A percentile compares a stretch with the other conserved stretches of the same genome.
Conservation (phyloP, 2,113 vertebrate species). For the Leptobrachium ailaonicum region DNA sequence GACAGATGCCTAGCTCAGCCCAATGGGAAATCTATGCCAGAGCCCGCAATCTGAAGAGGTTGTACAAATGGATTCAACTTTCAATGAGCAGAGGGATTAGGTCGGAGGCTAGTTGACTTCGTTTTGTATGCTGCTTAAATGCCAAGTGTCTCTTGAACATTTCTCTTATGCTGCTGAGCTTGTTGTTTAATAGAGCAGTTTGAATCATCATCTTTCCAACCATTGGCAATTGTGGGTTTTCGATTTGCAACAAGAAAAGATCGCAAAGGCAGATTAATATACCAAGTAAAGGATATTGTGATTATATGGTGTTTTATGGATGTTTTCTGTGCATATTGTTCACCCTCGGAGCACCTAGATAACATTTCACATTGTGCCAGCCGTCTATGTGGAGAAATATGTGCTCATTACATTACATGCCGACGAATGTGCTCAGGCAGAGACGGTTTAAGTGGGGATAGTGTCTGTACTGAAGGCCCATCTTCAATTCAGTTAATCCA, state of each 20-base stretch:
- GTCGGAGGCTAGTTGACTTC: neutral
- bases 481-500: neutral
- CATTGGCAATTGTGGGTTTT: neutral
- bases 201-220: conserved; percentile 7
- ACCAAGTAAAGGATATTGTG: neutral
- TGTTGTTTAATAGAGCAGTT: conserved; percentile 4
- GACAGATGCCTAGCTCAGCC: neutral
- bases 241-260: neutral
- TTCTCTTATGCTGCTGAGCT: neutral
- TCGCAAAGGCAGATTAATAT: conserved; percentile 8
- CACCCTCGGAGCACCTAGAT: neutral
- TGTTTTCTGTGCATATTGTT: neutral
- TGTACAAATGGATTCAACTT: conserved; percentile 3
- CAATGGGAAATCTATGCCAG: conserved; percentile 8
- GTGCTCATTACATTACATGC: neutral
- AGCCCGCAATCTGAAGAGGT: neutral
- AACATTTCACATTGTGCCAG: neutral
- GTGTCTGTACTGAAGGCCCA: neutral
- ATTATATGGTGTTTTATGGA: neutral
- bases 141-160: conserved; percentile 11
- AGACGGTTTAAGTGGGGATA: neutral
- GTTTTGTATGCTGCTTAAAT: conserved; percentile 5
- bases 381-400: neutral
- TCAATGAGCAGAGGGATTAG: neutral
- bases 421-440: neutral